Base-by-base conservation (phyloP, 2,797 vertebrate genomes). In the Luscinia luscinia region DNA sequence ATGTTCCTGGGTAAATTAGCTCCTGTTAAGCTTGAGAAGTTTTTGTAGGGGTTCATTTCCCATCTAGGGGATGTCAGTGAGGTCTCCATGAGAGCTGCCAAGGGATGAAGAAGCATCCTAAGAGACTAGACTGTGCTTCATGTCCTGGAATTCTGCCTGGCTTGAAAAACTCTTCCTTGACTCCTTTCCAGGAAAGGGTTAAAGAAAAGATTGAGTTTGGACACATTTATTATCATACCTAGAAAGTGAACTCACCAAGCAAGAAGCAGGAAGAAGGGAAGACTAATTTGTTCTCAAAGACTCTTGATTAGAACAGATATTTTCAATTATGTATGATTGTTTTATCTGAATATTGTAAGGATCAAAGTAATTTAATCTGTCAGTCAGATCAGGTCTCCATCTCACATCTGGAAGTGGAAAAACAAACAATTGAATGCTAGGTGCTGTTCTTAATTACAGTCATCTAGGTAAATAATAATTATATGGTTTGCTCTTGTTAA, bases 391-490 rank as follows among this genome's bases (percentile, higher is more conserved):
- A 87, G 41, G 80, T 88, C 85, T 76, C 82, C 63, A 79, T 84
- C 70, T 94, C 70, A 84, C 87, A 95, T 93, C 87, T 94, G 95
- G 92, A 86, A 82, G 20, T 82, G 70, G 63, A 82, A 94, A 96
- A 95, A 81, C 46, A 94, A 97, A 92, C 61, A 75, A 49, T 38
- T 77, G 76, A 89, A 63, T 90, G 20, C 52, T 93, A 94, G 83
- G 80, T 95, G 70, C 85, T 96, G 92, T 93, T 96, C 80, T 96
- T 89, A 96, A 88, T 96, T 96, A 94, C 30, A 95, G 67, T 67
- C 77, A 63, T 96, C 63, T 74, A 88, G 63, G 80, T 79, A 90
- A 95, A 86, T 82, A 94, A 78, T 76, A 90, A 93, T 86, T 91
- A 77, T 93, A 90, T 21, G 40, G 3, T 82, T 94, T 84, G 41